These are phyloP conservation scores for Perca schrenkii DNA, from an alignment of 2,113 vertebrate species.

Conservation along the genomic window DNA sequence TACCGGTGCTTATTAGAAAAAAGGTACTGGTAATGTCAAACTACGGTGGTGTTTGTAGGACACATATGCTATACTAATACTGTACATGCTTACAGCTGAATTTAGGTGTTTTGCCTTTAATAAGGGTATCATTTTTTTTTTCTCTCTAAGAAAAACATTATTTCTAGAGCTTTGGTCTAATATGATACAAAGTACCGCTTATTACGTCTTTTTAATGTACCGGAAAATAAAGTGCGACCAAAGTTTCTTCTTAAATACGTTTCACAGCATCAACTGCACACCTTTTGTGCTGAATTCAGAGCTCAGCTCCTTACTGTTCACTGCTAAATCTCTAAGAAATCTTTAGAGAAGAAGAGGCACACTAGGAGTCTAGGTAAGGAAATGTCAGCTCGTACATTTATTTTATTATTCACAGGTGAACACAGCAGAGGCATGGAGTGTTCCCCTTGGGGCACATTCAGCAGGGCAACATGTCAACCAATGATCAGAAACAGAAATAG, in stretches of 20 bases:
- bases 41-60: too few relatives aligned
- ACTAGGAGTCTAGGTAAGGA: constrained; percentile 40
- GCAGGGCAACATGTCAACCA: constrained; percentile 52
- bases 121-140: too few relatives aligned
- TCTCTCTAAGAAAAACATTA: too few relatives aligned
- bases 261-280: not conserved
- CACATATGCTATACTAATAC: too few relatives aligned
- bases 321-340: not conserved
- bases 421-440: constrained; percentile 59
- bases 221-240: too few relatives aligned
- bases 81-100: too few relatives aligned
- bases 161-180: too few relatives aligned
- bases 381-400: constrained; percentile 69
- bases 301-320: not conserved
- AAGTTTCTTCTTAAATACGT: not conserved
- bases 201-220: too few relatives aligned
- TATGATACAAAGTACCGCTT: too few relatives aligned
- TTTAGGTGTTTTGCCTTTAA: too few relatives aligned
- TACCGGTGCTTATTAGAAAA: too few relatives aligned
- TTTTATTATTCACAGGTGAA: constrained; percentile 70
- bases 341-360: constrained; percentile 11
- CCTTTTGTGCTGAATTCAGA: not conserved
- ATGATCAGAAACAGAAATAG: constrained; percentile 51
- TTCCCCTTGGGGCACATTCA: constrained; percentile 49
- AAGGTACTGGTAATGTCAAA: too few relatives aligned